phyloP scores from a whole-genome alignment of 2,888 invertebrate genomes.

The Noctua comes region DNA sequence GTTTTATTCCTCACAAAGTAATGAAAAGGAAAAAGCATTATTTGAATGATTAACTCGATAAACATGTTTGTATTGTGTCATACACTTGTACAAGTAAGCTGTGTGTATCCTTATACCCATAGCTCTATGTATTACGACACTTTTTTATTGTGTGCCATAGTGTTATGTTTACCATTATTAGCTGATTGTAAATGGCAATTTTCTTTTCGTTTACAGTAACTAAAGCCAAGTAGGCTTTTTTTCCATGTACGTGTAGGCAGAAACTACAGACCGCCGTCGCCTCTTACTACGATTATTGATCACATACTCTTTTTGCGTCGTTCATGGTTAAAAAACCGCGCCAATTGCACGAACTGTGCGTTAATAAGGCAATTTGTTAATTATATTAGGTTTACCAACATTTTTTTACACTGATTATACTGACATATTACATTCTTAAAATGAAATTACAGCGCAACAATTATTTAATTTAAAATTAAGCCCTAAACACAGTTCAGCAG shows the following conservation, averaged over 20 bases:
- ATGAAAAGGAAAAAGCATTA: conserved; percentile 12
- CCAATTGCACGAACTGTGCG: not conserved
- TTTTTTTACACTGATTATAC: no score
- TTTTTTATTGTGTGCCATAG: not conserved
- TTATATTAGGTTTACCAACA: no score
- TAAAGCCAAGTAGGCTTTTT: not conserved
- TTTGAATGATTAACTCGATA: not conserved
- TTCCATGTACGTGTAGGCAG: not conserved
- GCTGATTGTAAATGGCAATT: not conserved
- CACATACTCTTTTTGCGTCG: not conserved
- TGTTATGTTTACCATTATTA: not conserved
- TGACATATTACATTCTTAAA: no score
- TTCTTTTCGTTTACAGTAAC: not conserved
- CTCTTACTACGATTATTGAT: not conserved
- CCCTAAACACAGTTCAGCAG: not conserved
- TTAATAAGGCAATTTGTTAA: not conserved
- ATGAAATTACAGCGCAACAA: not conserved
- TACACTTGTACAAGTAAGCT: not conserved
- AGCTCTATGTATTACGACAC: not conserved
- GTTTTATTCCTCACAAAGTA: not conserved
- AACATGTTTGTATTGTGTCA: not conserved
- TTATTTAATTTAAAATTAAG: no score
- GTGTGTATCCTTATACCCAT: not conserved
- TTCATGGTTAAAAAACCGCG: not conserved
- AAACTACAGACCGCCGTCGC: not conserved